These are phyloP conservation scores for Bradypodion pumilum DNA, from an alignment of 2,797 vertebrate species.

Conservation along the genomic window DNA sequence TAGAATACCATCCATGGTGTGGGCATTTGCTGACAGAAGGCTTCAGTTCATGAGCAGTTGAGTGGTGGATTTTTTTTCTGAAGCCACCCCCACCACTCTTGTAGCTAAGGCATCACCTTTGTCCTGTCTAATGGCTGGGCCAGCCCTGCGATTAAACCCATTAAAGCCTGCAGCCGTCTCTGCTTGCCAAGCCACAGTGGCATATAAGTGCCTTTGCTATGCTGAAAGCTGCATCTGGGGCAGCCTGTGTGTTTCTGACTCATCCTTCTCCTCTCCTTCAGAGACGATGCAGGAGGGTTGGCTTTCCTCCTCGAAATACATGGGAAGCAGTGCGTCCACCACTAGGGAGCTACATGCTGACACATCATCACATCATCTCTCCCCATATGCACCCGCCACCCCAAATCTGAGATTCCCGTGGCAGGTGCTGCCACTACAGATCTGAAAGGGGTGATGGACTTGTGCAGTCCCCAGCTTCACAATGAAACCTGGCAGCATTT, in stretches of 20 bases:
- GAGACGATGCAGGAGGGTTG: not conserved
- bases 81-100: too few species aligned
- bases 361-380: constrained; percentile 19
- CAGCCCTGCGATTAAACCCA: not conserved
- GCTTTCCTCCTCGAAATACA: not conserved
- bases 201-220: not conserved
- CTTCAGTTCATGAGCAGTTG: too few species aligned
- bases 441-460: not conserved
- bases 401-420: not conserved
- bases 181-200: not conserved
- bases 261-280: constrained; percentile 9
- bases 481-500: not conserved
- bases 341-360: constrained; percentile 8
- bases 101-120: too few species aligned
- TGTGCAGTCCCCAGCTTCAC: not conserved
- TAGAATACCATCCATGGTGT: too few species aligned
- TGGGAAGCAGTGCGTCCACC: not conserved
- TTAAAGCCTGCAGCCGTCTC: not conserved
- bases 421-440: not conserved
- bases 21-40: too few species aligned
- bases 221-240: not conserved
- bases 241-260: not conserved
- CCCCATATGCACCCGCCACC: not conserved
- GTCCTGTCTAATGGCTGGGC: too few species aligned
- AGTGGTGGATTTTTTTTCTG: too few species aligned